Evolutionary conservation across 2,888 invertebrate species (phyloP).

Genomic region (Antheraea yamamai): DNA sequence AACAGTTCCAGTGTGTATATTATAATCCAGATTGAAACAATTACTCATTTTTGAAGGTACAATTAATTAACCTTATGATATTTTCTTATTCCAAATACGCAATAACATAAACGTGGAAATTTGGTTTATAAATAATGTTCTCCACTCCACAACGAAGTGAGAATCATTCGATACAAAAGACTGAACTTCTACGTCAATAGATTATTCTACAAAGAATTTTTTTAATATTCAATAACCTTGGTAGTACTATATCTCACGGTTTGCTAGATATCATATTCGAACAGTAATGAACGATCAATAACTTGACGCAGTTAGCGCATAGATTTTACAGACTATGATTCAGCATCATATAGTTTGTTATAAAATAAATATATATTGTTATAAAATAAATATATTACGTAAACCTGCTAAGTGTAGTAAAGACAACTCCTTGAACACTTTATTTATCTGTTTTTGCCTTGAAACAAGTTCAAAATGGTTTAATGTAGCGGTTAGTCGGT

Average conservation of each 20-base stretch:
- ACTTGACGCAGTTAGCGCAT: conserved; percentile 11
- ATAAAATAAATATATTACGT: no score
- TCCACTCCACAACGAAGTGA: background rate
- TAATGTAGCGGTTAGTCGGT: no score
- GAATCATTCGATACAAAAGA: background rate
- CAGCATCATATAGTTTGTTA: background rate
- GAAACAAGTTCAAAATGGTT: no score
- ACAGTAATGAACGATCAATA: conserved; percentile 15
- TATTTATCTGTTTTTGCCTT: no score
- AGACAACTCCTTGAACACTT: no score
- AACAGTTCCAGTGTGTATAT: background rate
- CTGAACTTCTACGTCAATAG: background rate
- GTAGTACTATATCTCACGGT: background rate
- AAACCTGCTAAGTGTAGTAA: no score
- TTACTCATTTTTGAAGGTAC: background rate
- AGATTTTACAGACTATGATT: background rate
- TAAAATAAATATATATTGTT: background rate
- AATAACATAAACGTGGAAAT: background rate
- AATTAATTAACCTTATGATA: background rate
- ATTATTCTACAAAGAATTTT: background rate
- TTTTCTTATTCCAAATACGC: background rate
- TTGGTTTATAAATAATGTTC: background rate
- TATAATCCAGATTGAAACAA: background rate
- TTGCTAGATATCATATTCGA: background rate
- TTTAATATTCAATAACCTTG: conserved; percentile 3